Evolutionary conservation across 2,888 invertebrate genomes (phyloP).

Genomic region (Campoletis raptor): DNA sequence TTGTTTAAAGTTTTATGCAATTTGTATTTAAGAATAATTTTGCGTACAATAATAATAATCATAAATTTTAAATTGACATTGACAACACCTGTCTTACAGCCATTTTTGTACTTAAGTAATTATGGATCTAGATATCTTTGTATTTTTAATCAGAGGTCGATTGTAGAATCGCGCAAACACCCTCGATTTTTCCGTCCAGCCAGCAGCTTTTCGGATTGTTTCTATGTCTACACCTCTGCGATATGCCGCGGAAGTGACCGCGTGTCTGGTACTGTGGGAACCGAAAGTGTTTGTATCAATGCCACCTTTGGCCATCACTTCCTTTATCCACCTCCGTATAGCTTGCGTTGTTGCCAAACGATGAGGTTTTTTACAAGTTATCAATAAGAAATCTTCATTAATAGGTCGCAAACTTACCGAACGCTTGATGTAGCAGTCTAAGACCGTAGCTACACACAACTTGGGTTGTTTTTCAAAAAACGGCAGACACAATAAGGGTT

Average conservation of each 20-base stretch:
- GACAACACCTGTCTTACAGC: conserved; percentile 19
- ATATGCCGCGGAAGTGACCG: conserved; percentile 47
- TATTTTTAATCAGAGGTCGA: conserved; percentile 35
- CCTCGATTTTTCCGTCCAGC: no score
- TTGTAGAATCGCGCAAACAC: conserved; percentile 53
- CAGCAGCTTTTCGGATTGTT: conserved; percentile 48
- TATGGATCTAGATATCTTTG: conserved; percentile 32
- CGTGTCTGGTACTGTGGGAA: conserved; percentile 45
- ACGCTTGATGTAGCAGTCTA: conserved; percentile 36
- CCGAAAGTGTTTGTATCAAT: conserved; percentile 47
- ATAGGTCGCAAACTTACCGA: conserved; percentile 20
- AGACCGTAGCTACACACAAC: conserved; percentile 45
- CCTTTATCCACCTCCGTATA: conserved; percentile 45
- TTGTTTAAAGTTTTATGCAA: conserved; percentile 57
- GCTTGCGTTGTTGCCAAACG: conserved; percentile 41
- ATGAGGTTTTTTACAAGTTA: conserved; percentile 40
- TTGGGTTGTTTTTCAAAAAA: conserved; percentile 45
- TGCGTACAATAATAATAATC: no score
- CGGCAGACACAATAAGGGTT: no score
- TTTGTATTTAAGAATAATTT: no score
- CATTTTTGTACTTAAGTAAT: conserved; percentile 29
- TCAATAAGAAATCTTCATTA: conserved; percentile 41
- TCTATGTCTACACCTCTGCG: conserved; percentile 55
- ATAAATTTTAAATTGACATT: no score
- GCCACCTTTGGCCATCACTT: conserved; percentile 48